Conservation (phyloP, 2,888 invertebrate species). For the Drosophila koepferae region DNA sequence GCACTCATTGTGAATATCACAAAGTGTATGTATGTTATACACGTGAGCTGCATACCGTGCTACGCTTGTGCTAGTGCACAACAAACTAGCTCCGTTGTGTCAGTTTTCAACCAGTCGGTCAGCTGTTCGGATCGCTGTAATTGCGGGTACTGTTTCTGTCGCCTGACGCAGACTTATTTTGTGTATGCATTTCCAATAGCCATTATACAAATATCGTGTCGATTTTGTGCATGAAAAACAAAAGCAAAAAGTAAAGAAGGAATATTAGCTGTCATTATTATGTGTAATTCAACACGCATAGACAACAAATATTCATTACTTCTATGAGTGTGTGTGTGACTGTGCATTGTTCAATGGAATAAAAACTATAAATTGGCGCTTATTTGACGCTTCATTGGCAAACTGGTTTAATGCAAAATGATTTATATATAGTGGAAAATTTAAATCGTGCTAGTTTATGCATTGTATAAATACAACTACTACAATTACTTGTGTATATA, state of each 20-base stretch:
- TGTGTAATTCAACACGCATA: conserved; percentile 19
- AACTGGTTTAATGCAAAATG: conserved; percentile 39
- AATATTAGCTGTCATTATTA: conserved; percentile 22
- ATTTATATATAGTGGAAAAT: conserved; percentile 15
- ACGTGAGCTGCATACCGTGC: conserved; percentile 22
- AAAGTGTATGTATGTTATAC: background rate
- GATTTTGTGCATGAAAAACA: conserved; percentile 9
- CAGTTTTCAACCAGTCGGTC: conserved; percentile 54
- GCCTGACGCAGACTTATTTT: conserved; percentile 26
- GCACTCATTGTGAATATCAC: background rate
- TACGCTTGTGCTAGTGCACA: background rate
- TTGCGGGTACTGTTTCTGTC: conserved; percentile 37
- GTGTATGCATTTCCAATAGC: conserved; percentile 40
- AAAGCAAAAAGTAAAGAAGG: background rate
- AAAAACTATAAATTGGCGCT: conserved; percentile 38
- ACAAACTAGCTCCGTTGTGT: conserved; percentile 8
- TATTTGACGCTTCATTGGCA: conserved; percentile 10
- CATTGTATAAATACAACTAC: conserved; percentile 7
- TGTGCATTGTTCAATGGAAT: conserved; percentile 2
- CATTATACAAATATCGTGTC: conserved; percentile 16
- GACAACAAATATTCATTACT: background rate
- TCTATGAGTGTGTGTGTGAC: background rate
- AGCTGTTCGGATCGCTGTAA: conserved; percentile 46
- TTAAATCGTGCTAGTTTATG: conserved; percentile 17
- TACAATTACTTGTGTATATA: background rate